Percentiles rank a stretch among this genome's conserved stretches.
phyloP scores from a whole-genome alignment of 2,113 vertebrate species.

The Brevimyrus niger region DNA sequence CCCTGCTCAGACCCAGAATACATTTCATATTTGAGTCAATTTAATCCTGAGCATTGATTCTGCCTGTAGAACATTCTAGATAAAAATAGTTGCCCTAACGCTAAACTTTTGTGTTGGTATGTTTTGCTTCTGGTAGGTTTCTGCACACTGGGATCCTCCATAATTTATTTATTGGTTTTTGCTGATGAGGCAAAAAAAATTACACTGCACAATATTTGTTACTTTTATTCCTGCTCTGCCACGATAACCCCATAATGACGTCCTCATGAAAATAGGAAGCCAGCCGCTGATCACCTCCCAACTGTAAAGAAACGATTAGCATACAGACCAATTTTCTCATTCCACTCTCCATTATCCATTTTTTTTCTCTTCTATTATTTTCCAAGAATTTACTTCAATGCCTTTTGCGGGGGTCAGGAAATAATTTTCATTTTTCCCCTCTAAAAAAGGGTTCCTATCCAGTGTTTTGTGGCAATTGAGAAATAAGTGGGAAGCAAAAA shows the following conservation, averaged over 20 bases:
- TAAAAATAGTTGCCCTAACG: background rate
- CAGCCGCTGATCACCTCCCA: background rate
- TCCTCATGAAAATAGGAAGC: background rate
- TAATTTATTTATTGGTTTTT: background rate
- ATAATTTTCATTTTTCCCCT: background rate
- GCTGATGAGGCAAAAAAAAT: background rate
- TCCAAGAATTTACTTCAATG: background rate
- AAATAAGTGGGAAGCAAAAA: background rate
- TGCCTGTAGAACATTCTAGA: background rate
- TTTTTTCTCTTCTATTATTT: background rate
- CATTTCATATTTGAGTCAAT: background rate
- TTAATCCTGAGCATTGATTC: background rate
- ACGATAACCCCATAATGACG: background rate
- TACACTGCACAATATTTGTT: background rate
- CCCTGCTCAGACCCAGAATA: background rate
- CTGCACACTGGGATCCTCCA: background rate
- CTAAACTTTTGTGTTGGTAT: background rate
- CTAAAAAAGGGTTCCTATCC: background rate
- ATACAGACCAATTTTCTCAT: slow-evolving; percentile 4
- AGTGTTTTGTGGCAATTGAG: background rate
- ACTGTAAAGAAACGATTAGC: background rate
- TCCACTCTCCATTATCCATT: background rate
- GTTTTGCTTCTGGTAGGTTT: background rate
- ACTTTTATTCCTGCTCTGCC: background rate
- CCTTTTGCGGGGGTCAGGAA: background rate